A percentile compares a stretch with the other conserved stretches of the same genome.
Evolutionary conservation across 2,888 invertebrate genomes (phyloP).

Genomic region (Coecobrya sp.): DNA sequence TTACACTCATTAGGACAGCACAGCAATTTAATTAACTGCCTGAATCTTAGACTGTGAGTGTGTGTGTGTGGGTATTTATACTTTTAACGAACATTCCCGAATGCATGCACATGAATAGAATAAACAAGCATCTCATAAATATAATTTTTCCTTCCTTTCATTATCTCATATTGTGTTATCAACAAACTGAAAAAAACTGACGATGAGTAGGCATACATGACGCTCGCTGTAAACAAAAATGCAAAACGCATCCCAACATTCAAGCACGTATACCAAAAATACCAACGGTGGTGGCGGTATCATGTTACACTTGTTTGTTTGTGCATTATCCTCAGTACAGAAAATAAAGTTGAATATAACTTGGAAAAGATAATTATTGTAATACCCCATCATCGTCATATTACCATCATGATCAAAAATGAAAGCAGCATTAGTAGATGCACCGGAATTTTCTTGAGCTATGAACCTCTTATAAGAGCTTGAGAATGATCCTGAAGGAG

Average conservation of each 20-base stretch:
- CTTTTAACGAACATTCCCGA: background rate
- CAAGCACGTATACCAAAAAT: background rate
- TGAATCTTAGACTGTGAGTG: background rate
- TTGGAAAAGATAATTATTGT: no score
- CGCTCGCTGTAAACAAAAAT: background rate
- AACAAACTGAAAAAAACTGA: background rate
- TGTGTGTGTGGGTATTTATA: background rate
- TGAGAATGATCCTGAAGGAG: background rate
- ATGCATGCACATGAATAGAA: background rate
- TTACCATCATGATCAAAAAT: background rate
- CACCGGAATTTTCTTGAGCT: background rate
- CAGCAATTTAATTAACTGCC: background rate
- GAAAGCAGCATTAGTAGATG: background rate
- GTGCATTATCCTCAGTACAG: no score
- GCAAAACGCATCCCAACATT: background rate
- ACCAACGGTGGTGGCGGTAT: no score
- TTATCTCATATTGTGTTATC: slow-evolving; percentile 4
- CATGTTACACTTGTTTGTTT: no score
- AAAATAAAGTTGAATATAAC: no score
- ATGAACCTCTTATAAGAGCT: no score
- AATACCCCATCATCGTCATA: no score
- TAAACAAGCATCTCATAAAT: no score
- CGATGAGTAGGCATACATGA: background rate
- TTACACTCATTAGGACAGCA: background rate
- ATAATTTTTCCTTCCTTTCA: background rate